Evolutionary conservation across 2,888 invertebrate species (phyloP), one percentile per base, ranked within the genome.

Genomic region (Callinectes sapidus): DNA sequence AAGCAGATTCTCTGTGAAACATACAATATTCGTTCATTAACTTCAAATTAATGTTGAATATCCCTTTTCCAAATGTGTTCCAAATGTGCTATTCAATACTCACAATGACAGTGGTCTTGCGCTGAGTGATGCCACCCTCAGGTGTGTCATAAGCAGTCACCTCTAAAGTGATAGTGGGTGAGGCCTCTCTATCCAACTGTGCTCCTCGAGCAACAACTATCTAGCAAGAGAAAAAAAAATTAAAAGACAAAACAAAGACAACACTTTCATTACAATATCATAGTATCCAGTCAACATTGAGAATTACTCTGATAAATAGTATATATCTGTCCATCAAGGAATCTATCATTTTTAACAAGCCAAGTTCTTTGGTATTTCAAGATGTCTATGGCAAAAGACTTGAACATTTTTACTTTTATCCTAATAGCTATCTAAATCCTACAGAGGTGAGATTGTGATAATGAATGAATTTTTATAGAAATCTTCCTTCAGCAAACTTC

Each of bases 121-220:
- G 96, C 93, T 97, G 97, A 90, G 97, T 97, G 0, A 97, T 97
- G 0, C 97, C 97, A 10, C 97, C 97, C 66, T 96, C 96, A 0
- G 97, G 97, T 32, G 97, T 97, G 95, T 98, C 98, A 71, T 97
- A 96, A 0, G 98, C 98, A 94, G 97, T 97, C 0, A 97, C 97
- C 95, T 97, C 97, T 39, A 98, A 96, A 5, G 97, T 96, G 61
- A 98, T 96, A 0, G 97, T 96, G 0, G 97, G 97, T 93, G 97
- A 97, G 35, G 96, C 96, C 95, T 98, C 98, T 90, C 98, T 96
- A 95, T 98, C 98, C 77, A 98, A 96, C 0, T 96, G 96, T 95
- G 97, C 97, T 93, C 97, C 0, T 97, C 97, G 89, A 10, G 95
- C 95, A n/a, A 97, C 97, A 96, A 96, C 96, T 92, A 98, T 97